Evolutionary conservation across 2,113 vertebrate genomes (phyloP), one percentile per base, ranked within the genome.

Genomic region (Dinomys branickii): DNA sequence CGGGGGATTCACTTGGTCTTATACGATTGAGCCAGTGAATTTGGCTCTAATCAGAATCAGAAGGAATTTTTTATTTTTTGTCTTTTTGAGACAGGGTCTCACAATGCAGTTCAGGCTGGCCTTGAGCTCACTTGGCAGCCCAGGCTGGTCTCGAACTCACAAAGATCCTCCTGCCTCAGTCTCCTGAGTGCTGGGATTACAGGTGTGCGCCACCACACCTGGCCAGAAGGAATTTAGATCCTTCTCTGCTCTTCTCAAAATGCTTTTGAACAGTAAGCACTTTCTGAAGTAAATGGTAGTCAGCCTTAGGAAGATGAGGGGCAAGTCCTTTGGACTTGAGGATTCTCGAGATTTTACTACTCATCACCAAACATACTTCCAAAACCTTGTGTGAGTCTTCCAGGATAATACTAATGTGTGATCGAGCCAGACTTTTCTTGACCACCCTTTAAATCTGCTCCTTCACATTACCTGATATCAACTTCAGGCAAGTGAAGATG

Each of bases 401-500:
- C 28, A 24, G n/a, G 20, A 73, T 41, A 38, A 41, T 20, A 33
- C 47, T 12, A 28, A 33, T 78, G 16, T 81, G 78, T 56, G 52
- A 81, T 11, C 98, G 98, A 99, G 99, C 99, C 97, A 99, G 97
- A 85, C 99, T 99, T 96, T 99, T 99, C 94, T 99, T 99, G 84
- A 99, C 99, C 97, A 99, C 96, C 97, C 99, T 99, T 97, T 99
- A 99, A 98, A 99, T 99, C 98, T 99, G 99, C 69, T 99, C 99
- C 98, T 99, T 99, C 28, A 99, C 99, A 97, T 99, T 99, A 98
- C 99, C 99, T 61, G 99, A 99, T 75, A 99, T 99, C 94, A 99
- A 98, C 94, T 99, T 99, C 28, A 75, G 33, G 33, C 81, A 61
- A 17, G 33, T 61, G 47, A 16, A 35, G 30, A 59, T 33, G 44